phyloP scores from a whole-genome alignment of 2,797 vertebrate genomes.

The Coregonus suidteri region DNA sequence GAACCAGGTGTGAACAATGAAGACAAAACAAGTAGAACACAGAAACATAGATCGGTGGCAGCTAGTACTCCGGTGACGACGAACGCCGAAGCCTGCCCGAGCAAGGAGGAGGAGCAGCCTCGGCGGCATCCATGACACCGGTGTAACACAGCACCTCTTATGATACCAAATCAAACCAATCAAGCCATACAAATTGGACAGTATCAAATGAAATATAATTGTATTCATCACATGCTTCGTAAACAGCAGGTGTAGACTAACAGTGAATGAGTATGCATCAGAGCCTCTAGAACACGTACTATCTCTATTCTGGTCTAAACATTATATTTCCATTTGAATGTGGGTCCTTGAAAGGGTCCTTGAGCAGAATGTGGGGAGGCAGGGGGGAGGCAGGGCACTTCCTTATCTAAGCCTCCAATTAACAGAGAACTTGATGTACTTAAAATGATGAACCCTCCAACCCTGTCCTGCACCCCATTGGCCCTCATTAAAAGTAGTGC shows the following conservation, averaged over 20 bases:
- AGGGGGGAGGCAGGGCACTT: neutral
- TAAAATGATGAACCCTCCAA: neutral
- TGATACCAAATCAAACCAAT: constrained; percentile 39
- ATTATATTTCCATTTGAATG: constrained; percentile 39
- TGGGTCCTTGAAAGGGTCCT: constrained; percentile 28
- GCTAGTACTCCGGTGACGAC: no score
- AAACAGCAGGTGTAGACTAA: no score
- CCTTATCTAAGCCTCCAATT: neutral
- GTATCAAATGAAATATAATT: no score
- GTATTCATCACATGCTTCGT: no score
- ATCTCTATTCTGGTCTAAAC: constrained; percentile 38
- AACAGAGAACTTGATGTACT: neutral
- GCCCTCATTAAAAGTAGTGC: neutral
- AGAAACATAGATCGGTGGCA: no score
- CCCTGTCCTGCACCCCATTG: neutral
- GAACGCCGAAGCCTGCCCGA: no score
- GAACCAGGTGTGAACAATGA: no score
- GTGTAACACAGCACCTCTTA: constrained; percentile 32
- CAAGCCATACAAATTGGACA: constrained; percentile 10
- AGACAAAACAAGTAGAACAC: no score
- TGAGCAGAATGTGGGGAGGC: constrained; percentile 10
- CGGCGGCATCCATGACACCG: no score
- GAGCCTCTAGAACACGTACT: constrained; percentile 14
- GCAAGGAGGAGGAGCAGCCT: no score
- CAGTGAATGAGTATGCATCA: neutral